Evolutionary conservation across 2,113 vertebrate genomes (phyloP), one percentile per base, ranked within the genome.

Genomic region (Psilopsiagon aurifrons): DNA sequence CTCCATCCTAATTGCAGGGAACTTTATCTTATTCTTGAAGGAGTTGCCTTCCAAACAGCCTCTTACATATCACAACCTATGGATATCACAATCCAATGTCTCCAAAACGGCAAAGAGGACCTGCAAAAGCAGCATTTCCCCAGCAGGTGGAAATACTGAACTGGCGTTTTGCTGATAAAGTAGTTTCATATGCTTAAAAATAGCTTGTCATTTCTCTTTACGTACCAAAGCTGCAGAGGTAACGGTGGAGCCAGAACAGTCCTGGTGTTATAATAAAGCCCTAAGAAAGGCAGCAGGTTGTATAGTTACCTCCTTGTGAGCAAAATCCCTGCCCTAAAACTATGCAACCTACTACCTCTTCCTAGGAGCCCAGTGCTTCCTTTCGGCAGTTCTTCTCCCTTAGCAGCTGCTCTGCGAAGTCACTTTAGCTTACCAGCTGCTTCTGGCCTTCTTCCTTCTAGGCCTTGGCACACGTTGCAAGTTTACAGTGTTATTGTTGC

Each of bases 301-400:
- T 98, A 98, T 98, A 98, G 98, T 98, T 98, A 98, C 96, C 98
- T 98, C 97, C 98, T 97, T 98, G 94, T 88, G 98, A 98, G 98
- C 98, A 98, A 98, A 98, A 98, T 98, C 97, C 96, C 98, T 98
- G 98, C 98, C 98, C 98, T 98, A 98, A 98, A 98, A 98, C 98
- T 98, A 98, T 98, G 98, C 98, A 98, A 98, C 98, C 98, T 98
- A 98, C 98, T 98, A 98, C 98, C 98, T 98, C 98, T 98, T 98
- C 98, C 98, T 97, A 98, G 98, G 98, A 98, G 95, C 98, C 98
- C 98, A 96, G 54, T 9, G 69, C 73, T 92, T 97, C 96, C 66
- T 95, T 94, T 95, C 64, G 88, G 96, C 73, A 73, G 93, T 94
- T 98, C 97, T 98, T 98, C 97, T 79, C 13, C 81, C 55, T 83